Evolutionary conservation across 2,797 vertebrate genomes (phyloP), one percentile per base, ranked within the genome.

Genomic region (Aulostomus chinensis): DNA sequence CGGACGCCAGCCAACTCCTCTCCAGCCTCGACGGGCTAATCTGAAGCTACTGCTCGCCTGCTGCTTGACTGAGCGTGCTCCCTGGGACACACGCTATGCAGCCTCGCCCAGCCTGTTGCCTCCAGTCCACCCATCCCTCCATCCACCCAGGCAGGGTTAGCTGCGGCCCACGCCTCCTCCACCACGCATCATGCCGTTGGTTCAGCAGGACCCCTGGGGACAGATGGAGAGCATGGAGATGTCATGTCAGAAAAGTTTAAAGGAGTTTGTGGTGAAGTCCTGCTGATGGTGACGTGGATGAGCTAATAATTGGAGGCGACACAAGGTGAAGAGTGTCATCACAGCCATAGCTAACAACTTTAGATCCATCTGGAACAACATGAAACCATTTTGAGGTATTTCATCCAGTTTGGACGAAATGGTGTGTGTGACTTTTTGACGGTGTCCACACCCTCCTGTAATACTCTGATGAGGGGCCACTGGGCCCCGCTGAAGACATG

Each of bases 1-100:
- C 58, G 82, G 85, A 89, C 41, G 0, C 32, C 38, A 65, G 88
- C 89, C 90, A 91, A 64, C 63, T 78, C 62, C 64, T 73, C 68
- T 92, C 86, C 58, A 60, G 67, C 72, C 45, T 58, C 50, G 10
- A 16, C 18, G 53, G 54, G 42, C 57, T 90, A 86, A 90, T 88
- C 12, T 58, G 65, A 83, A 79, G 78, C 74, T 86, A 87, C 88
- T 76, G 76, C 56, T 67, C 36, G 12, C 48, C 43, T 88, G 77
- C 83, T 78, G 83, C 80, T 80, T 76, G 71, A 73, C 63, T 78
- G 80, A 71, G 66, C 71, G 39, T 32, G 58, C 69, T 76, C 73
- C 5, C 17, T 47, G 11, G 37, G 46, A 81, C 59, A 54, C 69
- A 59, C 41, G 32, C 57, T 42, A 72, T 46, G 15, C 50, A 34